Conservation (phyloP, 2,797 vertebrate species). For the Peromyscus nudipes region DNA sequence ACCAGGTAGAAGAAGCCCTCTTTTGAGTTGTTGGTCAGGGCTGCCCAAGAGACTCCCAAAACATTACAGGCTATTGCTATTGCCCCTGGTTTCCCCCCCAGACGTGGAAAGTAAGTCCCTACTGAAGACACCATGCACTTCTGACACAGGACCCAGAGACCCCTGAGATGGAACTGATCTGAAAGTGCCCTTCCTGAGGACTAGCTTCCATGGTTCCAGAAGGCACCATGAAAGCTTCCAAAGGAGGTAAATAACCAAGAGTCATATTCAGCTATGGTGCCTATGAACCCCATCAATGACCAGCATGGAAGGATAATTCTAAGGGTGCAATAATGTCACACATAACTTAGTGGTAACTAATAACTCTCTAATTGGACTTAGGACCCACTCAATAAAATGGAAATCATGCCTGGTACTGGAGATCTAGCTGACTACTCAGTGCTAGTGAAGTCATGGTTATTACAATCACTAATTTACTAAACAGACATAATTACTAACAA, state of each 20-base stretch:
- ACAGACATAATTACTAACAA: not conserved
- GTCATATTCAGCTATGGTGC: not conserved
- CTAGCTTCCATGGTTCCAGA: not conserved
- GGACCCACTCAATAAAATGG: not conserved
- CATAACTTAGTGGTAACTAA: not conserved
- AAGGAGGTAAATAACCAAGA: not conserved
- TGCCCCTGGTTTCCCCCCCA: not conserved
- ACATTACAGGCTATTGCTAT: not conserved
- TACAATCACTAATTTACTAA: not conserved
- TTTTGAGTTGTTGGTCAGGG: not conserved
- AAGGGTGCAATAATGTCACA: no score
- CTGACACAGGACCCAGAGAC: not conserved
- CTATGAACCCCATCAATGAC: no score
- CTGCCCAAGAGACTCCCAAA: not conserved
- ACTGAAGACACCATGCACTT: not conserved
- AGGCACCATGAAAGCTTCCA: not conserved
- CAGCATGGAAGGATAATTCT: no score
- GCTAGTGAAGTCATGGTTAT: no score
- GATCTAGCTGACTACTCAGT: no score
- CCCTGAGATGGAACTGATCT: not conserved
- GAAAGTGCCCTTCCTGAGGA: not conserved
- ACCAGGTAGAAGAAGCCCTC: not conserved
- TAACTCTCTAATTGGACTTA: not conserved
- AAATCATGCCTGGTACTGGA: not conserved
- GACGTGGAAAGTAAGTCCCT: not conserved